These are phyloP conservation scores for Chrysaora quinquecirrha DNA, from an alignment of 30 jellyfish, hydroid and myxozoan species.

Conservation along the genomic window DNA sequence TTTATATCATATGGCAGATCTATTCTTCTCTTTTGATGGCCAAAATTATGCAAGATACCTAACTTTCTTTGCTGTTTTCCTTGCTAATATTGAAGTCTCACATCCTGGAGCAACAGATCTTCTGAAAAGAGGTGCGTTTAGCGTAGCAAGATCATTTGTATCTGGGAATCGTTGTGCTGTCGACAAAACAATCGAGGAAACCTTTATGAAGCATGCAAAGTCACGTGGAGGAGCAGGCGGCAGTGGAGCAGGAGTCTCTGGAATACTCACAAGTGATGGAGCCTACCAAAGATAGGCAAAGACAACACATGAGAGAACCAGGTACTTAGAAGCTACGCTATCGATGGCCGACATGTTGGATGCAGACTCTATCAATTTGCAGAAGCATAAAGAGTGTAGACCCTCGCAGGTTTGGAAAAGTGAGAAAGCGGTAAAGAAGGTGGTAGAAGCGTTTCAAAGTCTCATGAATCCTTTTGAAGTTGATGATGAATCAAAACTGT, in stretches of 20 bases:
- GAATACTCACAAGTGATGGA: conserved; percentile 8
- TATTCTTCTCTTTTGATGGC: no score
- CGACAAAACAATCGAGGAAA: conserved; percentile 45
- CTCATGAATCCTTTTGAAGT: conserved; percentile 28
- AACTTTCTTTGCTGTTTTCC: conserved; percentile 34
- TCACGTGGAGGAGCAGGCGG: conserved; percentile 49
- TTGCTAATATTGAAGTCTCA: conserved; percentile 40
- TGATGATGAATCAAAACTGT: conserved; percentile 17
- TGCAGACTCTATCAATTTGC: conserved; percentile 11
- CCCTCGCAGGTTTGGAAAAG: conserved; percentile 44
- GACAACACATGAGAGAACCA: conserved; percentile 36
- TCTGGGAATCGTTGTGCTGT: conserved; percentile 33
- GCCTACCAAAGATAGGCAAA: conserved; percentile 24
- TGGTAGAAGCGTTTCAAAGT: conserved; percentile 37
- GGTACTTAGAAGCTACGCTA: conserved; percentile 10
- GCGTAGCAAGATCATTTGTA: conserved; percentile 42
- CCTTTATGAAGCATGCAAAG: conserved; percentile 42
- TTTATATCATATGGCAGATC: no score
- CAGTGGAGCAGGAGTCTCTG: conserved; percentile 43
- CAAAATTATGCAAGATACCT: no score
- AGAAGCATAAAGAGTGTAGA: conserved; percentile 42
- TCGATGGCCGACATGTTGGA: conserved; percentile 43
- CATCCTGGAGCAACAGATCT: conserved; percentile 54
- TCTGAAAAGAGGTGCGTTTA: conserved; percentile 23
- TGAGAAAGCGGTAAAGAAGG: conserved; percentile 15